These are phyloP conservation scores for Enteromius treurensis DNA, from an alignment of 2,797 vertebrate genomes.

Conservation along the genomic window DNA sequence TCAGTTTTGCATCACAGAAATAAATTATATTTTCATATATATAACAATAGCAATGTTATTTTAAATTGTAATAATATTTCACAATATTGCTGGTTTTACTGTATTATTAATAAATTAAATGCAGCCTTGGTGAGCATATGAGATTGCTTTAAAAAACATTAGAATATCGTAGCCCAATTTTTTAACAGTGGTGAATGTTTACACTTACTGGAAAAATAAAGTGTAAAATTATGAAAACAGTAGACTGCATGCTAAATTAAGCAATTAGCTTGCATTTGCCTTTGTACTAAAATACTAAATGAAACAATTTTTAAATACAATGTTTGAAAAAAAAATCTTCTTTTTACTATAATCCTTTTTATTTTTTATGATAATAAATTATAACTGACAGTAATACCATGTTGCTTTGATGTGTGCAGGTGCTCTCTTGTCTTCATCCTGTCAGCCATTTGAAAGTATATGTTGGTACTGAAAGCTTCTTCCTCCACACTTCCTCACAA, in stretches of 20 bases:
- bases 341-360: no score
- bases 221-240: not conserved
- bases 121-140: no score
- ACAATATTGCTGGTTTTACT: not conserved
- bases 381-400: not conserved
- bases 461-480: conserved; percentile 21
- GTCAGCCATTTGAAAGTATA: conserved; percentile 32
- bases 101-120: not conserved
- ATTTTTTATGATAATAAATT: not conserved
- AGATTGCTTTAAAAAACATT: not conserved
- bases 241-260: not conserved
- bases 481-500: conserved; percentile 29
- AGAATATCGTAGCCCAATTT: no score
- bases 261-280: no score
- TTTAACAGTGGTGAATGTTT: not conserved
- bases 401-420: not conserved
- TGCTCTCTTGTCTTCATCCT: conserved; percentile 22
- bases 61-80: not conserved
- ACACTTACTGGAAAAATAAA: not conserved
- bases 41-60: not conserved
- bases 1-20: not conserved
- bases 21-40: not conserved
- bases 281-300: not conserved
- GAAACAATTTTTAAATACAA: not conserved
- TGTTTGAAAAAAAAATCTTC: no score